Evolutionary conservation across 2,113 vertebrate genomes (phyloP), one percentile per base, ranked within the genome.

Genomic region (Castor canadensis): DNA sequence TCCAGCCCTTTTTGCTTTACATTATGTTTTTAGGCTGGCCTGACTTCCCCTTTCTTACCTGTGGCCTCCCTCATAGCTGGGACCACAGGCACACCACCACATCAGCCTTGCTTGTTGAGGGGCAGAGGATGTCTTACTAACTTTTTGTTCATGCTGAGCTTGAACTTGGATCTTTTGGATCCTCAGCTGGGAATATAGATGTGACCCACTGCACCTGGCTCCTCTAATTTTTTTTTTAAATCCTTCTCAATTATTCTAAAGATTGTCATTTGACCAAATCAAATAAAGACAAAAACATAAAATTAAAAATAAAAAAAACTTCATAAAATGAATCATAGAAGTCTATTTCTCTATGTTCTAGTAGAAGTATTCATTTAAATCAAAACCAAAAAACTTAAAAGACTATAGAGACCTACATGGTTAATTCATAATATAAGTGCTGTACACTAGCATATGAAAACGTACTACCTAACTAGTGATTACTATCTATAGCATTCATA

Each of bases 261-360:
- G 43, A 85, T 5, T 71, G 43, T 82, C 20, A 92, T 86, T 49
- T 52, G 52, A 80, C 22, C 56, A 90, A 32, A 92, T 88, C 54
- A 89, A 92, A 96, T 35, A 38, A 72, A 38, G n/a, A 93, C 82
- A 77, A 77, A 83, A 40, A 79, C 5, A 89, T 81, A 85, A 84
- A 77, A 12, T 28, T 19, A 85, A 66, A 56, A 76, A 47, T 67
- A 66, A 79, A 85, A 82, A 80, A 84, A 13, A 84, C 67, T 91
- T 93, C 40, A 79, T 66, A 88, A 77, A 88, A 82, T 28, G 28
- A 87, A 79, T 77, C 32, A 72, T 3, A 66, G 54, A 93, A 69
- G 15, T 43, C 45, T 43, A 43, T 67, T 69, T 60, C 15, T 83
- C 83, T 79, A 77, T 49, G 19, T 4, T 81, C 38, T 56, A 77